Base-by-base conservation (phyloP, 2,888 invertebrate genomes). In the Craniophora ligustri region DNA sequence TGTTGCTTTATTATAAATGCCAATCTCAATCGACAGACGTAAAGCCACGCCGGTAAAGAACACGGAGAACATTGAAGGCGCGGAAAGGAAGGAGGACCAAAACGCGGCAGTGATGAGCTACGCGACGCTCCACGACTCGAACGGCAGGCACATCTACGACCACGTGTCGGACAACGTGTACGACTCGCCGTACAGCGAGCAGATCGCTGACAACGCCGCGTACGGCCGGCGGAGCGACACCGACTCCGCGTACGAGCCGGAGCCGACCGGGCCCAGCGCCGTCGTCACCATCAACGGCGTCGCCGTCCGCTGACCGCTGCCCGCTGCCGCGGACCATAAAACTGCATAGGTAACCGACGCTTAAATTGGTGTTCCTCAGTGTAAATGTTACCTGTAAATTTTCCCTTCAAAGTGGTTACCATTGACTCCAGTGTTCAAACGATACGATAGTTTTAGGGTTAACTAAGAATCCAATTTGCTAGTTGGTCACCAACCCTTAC, bases 21-120 rank as follows among this genome's bases (percentile, higher is more conserved):
- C 3, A 28, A 31, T 36, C 7, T 23, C 7, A 15, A 36, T 48
- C 84, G 85, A n/a, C 84, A 97, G 97, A 49, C 96, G 97, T 36
- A 97, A 97, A 93, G 96, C 97, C 13, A 95, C 97, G 2, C 97
- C 97, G 0, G 97, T 98, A 0, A 98, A 97, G 84, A 97, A 97
- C 81, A 97, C 97, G 0, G 97, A 97, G 83, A 98, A 98, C 84
- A 95, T 98, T 32, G 97, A 97, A 89, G 97, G 97, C 0, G 97
- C 97, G 0, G 97, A 97, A 76, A 93, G 97, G 11, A 97, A 97
- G 79, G 97, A 97, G 83, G 97, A 97, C 80, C 96, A 97, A 76
- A 97, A 96, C 81, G 97, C 97, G 0, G 97, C 97, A 0, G 97
- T 97, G 0, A 97, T 97, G 97, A 97, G 97, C 42, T 98, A 97